Evolutionary conservation across 2,797 vertebrate species (phyloP).

Genomic region (Delichon dasypus): DNA sequence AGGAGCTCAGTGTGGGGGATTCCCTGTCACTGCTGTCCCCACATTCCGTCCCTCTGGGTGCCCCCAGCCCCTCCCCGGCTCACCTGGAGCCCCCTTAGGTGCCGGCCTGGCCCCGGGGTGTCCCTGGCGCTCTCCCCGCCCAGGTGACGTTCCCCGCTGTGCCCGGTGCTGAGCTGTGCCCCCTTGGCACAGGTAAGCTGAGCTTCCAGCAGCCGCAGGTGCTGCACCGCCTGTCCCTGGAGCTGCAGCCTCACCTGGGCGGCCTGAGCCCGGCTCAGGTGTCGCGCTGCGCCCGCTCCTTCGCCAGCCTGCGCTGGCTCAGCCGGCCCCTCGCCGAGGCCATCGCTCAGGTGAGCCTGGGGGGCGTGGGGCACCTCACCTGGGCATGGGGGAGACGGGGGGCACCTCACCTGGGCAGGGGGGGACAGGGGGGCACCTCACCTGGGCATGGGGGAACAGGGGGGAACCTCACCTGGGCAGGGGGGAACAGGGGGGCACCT

Average conservation of each 20-base stretch:
- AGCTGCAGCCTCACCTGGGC: background rate
- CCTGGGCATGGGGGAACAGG: background rate
- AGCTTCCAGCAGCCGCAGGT: background rate
- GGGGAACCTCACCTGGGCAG: background rate
- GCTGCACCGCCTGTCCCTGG: background rate
- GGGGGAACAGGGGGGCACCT: background rate
- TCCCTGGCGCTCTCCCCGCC: background rate
- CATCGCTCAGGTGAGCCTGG: background rate
- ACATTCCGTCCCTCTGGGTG: too few species aligned
- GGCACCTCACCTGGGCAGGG: too few species aligned
- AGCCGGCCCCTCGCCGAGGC: background rate
- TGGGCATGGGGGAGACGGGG: too few species aligned
- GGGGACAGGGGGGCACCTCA: too few species aligned
- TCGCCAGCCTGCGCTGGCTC: conserved; percentile 6
- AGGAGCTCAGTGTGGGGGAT: too few species aligned
- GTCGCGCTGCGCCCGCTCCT: background rate
- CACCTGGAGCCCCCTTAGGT: too few species aligned
- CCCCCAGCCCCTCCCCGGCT: too few species aligned
- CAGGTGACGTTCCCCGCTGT: background rate
- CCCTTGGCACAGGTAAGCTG: background rate
- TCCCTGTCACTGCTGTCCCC: too few species aligned
- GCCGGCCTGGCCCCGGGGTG: background rate
- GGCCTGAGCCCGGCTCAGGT: background rate
- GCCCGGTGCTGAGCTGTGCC: background rate
- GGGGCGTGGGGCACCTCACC: background rate